These are phyloP conservation scores for Tipula vernalis DNA, from an alignment of 2,888 invertebrate species.

Conservation along the genomic window DNA sequence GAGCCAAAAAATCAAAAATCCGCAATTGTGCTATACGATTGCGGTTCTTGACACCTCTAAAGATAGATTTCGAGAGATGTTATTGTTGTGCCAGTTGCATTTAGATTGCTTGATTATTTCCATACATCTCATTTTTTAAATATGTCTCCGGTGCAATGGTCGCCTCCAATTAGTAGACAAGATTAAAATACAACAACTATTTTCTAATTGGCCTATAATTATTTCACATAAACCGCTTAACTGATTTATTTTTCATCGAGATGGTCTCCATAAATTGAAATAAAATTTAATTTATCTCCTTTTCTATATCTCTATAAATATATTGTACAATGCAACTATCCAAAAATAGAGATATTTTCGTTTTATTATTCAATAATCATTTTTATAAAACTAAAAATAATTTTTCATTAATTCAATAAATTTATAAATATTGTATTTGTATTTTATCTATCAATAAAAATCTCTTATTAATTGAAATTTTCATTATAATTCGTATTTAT, in stretches of 20 bases:
- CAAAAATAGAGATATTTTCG: background rate
- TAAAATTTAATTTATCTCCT: background rate
- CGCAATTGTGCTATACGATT: too few species aligned
- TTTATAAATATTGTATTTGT: background rate
- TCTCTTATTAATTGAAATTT: background rate
- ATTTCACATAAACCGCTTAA: background rate
- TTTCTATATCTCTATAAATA: background rate
- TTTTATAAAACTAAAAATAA: background rate
- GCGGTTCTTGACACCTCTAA: too few species aligned
- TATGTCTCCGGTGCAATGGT: too few species aligned
- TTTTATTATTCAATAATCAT: background rate
- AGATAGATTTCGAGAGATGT: too few species aligned
- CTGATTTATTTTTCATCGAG: background rate
- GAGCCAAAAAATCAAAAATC: too few species aligned
- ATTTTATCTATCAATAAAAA: background rate
- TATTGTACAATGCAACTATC: background rate
- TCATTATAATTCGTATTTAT: background rate
- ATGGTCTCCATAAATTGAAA: background rate
- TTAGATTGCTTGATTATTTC: too few species aligned
- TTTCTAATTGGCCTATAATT: background rate
- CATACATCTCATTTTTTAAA: too few species aligned
- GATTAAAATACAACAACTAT: background rate
- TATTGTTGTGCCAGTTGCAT: too few species aligned
- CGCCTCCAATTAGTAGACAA: background rate
- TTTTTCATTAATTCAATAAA: background rate